These are phyloP conservation scores for Lipotes vexillifer DNA, from an alignment of 2,113 vertebrate genomes.

Conservation along the genomic window DNA sequence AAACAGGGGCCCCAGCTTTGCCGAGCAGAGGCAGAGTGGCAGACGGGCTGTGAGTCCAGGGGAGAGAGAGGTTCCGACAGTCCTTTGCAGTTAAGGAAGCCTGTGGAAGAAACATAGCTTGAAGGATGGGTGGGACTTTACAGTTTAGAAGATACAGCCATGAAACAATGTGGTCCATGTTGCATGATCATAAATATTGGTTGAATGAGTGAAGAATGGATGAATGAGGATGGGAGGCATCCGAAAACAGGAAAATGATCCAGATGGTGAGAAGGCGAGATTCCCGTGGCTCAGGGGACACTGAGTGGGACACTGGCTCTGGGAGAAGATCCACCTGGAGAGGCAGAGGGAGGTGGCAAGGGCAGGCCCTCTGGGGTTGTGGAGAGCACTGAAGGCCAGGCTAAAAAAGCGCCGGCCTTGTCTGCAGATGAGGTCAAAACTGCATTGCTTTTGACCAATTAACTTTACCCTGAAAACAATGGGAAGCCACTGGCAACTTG, in stretches of 20 bases:
- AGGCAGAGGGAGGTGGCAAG: rapidly evolving
- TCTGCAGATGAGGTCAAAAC: not conserved
- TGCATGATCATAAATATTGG: not conserved
- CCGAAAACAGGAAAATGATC: not conserved
- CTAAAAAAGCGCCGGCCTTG: rapidly evolving
- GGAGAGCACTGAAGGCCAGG: rapidly evolving
- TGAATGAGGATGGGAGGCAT: not conserved
- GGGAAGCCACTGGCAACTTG: too few species aligned
- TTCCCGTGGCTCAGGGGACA: rapidly evolving
- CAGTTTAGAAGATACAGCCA: not conserved
- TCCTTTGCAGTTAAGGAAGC: not conserved
- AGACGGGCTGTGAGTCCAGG: not conserved
- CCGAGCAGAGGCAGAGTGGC: not conserved
- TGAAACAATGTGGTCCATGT: rapidly evolving
- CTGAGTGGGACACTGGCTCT: not conserved
- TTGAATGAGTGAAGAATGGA: not conserved
- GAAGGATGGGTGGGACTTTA: not conserved
- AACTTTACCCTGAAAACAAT: not conserved
- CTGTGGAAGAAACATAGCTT: not conserved
- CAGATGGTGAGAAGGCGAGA: not conserved
- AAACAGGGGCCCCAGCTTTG: not conserved
- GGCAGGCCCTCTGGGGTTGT: rapidly evolving
- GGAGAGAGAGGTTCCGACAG: not conserved
- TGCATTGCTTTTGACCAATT: not conserved
- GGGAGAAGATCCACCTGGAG: not conserved